A percentile compares a stretch with the other conserved stretches of the same genome.
These are phyloP conservation scores for Cataglyphis rosenhaueri DNA, from an alignment of 2,888 invertebrate genomes.

Conservation along the genomic window DNA sequence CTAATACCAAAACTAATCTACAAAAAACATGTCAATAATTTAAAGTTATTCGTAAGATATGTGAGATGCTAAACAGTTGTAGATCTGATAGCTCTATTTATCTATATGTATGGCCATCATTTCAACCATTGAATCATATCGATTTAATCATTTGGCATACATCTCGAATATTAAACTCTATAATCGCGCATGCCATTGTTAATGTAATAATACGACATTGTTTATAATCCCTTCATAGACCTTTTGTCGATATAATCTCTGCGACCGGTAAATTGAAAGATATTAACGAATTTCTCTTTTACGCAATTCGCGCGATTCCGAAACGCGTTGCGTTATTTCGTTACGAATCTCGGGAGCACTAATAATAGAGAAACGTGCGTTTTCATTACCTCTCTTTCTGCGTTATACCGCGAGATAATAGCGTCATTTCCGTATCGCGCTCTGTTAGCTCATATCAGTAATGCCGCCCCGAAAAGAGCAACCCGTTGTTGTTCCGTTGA, in stretches of 20 bases:
- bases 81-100: neutral
- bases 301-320: neutral
- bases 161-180: neutral
- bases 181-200: neutral
- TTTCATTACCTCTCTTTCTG: conserved; percentile 19
- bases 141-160: neutral
- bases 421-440: conserved; percentile 2
- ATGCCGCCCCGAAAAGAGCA: neutral
- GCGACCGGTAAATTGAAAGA: too few relatives aligned
- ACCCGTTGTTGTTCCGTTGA: neutral
- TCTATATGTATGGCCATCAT: neutral
- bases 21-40: neutral
- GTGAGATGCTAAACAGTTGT: neutral
- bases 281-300: neutral
- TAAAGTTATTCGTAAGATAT: neutral
- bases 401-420: neutral
- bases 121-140: neutral
- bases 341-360: neutral
- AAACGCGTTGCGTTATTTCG: conserved; percentile 6
- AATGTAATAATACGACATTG: neutral
- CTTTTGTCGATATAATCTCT: neutral
- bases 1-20: neutral
- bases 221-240: neutral
- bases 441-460: neutral
- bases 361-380: conserved; percentile 4